Percentiles rank a stretch among this genome's conserved stretches.
Conservation (phyloP, 2,888 invertebrate species). For the Stramonita haemastoma region DNA sequence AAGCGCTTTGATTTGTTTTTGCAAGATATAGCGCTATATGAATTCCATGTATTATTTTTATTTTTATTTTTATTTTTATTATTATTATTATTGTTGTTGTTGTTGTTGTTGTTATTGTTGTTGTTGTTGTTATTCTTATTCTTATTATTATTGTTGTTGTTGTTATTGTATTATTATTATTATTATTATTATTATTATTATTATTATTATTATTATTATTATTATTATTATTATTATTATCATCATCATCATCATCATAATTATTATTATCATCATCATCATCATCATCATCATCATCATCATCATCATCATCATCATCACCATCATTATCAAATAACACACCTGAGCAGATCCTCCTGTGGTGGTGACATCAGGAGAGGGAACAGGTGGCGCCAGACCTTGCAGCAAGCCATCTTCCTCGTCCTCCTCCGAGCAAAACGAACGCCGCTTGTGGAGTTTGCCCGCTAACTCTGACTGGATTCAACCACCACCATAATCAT, state of each 20-base stretch:
- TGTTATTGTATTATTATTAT: no score
- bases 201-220: no score
- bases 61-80: no score
- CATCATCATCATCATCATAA: background rate
- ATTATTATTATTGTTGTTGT: no score
- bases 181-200: no score
- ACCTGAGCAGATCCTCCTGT: background rate
- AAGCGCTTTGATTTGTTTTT: no score
- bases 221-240: background rate
- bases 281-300: background rate
- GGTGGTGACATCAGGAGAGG: background rate
- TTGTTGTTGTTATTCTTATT: no score
- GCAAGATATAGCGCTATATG: no score
- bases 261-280: background rate
- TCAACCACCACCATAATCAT: background rate
- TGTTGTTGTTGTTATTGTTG: no score
- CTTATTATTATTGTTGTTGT: no score
- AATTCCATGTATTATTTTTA: no score
- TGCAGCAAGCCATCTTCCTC: slow-evolving; percentile 29
- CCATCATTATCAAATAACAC: background rate
- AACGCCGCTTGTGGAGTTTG: slow-evolving; percentile 63
- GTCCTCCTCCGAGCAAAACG: slow-evolving; percentile 85
- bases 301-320: background rate
- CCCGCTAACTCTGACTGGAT: slow-evolving; percentile 65
- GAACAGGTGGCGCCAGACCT: background rate